Evolutionary conservation across 2,113 vertebrate genomes (phyloP).

Genomic region (Gobio gobio): DNA sequence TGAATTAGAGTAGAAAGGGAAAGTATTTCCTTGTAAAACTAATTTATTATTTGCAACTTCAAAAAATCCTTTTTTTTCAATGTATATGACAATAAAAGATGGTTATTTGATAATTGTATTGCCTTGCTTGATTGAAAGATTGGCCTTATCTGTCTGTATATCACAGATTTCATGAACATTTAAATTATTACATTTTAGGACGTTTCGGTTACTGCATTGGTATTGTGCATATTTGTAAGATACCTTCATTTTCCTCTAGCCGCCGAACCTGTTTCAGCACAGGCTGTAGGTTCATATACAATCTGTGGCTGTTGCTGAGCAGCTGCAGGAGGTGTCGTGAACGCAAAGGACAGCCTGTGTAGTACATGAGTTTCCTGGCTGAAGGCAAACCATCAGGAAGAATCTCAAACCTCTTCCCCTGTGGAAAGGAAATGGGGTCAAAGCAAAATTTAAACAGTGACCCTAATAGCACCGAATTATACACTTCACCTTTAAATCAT

Average conservation of each 20-base stretch:
- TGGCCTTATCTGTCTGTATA: not conserved
- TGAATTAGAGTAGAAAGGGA: too few species aligned
- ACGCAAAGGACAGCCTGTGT: constrained; percentile 91
- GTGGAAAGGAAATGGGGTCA: not conserved
- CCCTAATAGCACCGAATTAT: not conserved
- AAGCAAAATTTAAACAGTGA: not conserved
- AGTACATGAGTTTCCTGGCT: constrained; percentile 94
- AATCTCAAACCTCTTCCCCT: constrained; percentile 99
- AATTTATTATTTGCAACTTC: not conserved
- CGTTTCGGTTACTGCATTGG: not conserved
- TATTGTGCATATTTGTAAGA: not conserved
- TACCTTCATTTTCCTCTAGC: constrained; percentile 96
- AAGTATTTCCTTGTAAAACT: not conserved
- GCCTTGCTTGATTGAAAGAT: not conserved
- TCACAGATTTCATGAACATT: not conserved
- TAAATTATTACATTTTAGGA: not conserved
- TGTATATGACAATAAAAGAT: not conserved
- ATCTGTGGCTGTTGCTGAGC: constrained; percentile 95
- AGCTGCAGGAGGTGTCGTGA: constrained; percentile 96
- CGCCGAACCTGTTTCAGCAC: constrained; percentile 91
- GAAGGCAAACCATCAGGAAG: constrained; percentile 94
- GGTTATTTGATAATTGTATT: not conserved
- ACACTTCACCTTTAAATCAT: not conserved
- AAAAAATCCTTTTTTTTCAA: not conserved
- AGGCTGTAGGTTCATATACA: constrained; percentile 98